These are phyloP conservation scores for Heterodera filipjevi DNA, from an alignment of 2,888 invertebrate genomes.

Conservation along the genomic window DNA sequence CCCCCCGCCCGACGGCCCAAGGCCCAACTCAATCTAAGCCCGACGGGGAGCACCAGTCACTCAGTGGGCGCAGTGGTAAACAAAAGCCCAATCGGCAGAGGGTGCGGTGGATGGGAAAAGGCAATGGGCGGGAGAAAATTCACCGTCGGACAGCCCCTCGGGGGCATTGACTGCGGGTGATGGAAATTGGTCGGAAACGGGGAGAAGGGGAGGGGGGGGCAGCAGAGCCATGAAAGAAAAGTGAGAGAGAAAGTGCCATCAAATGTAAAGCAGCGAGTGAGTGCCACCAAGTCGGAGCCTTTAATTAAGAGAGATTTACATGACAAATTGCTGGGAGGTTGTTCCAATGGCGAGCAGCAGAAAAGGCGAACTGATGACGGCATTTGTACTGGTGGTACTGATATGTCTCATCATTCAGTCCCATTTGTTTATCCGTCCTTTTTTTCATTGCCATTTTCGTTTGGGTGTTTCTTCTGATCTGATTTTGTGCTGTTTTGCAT, in stretches of 20 bases:
- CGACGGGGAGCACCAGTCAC: not conserved
- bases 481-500: too few relatives aligned
- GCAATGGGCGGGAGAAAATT: not conserved
- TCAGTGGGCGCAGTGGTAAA: not conserved
- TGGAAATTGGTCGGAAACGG: not conserved
- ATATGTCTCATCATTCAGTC: not conserved
- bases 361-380: not conserved
- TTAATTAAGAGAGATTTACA: slow-evolving; percentile 10
- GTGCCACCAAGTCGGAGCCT: not conserved
- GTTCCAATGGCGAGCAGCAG: not conserved
- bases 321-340: not conserved
- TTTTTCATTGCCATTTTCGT: too few relatives aligned
- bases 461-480: too few relatives aligned
- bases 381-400: not conserved
- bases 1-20: not conserved
- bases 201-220: not conserved
- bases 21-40: not conserved
- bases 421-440: too few relatives aligned
- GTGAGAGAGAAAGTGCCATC: not conserved
- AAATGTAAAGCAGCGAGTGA: not conserved
- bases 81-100: not conserved
- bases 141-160: not conserved
- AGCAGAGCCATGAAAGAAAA: not conserved
- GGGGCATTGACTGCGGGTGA: not conserved
- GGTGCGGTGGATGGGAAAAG: not conserved